Percentiles rank a stretch among this genome's conserved stretches.
phyloP scores from a whole-genome alignment of 2,888 invertebrate species.

The Ethmia dodecea region DNA sequence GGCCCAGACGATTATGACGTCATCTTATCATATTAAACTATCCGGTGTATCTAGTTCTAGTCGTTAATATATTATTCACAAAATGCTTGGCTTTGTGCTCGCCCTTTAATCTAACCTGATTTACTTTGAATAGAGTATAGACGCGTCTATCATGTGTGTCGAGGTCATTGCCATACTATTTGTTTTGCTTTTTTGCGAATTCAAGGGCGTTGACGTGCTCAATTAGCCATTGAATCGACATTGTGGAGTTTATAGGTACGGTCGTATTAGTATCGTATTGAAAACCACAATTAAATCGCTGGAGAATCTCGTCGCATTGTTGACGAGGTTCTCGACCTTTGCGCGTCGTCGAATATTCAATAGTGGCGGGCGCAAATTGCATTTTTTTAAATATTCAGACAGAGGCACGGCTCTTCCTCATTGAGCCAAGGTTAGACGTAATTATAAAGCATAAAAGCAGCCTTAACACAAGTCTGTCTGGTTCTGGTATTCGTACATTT shows the following conservation, averaged over 20 bases:
- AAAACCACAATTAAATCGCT: slow-evolving; percentile 40
- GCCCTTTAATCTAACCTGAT: slow-evolving; percentile 70
- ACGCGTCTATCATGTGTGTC: slow-evolving; percentile 57
- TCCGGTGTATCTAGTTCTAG: slow-evolving; percentile 63
- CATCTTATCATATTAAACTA: slow-evolving; percentile 55
- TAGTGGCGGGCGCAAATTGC: slow-evolving; percentile 40
- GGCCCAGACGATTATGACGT: slow-evolving; percentile 49
- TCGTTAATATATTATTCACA: slow-evolving; percentile 50
- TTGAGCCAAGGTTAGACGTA: slow-evolving; percentile 20
- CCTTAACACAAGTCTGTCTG: too few species aligned
- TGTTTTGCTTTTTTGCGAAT: slow-evolving; percentile 47
- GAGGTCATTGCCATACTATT: slow-evolving; percentile 71
- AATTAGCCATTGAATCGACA: not conserved
- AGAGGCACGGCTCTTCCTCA: slow-evolving; percentile 25
- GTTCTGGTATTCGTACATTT: too few species aligned
- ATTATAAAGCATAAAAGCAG: not conserved
- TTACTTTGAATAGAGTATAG: slow-evolving; percentile 49
- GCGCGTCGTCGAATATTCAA: slow-evolving; percentile 45
- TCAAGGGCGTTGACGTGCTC: slow-evolving; percentile 50
- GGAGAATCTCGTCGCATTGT: slow-evolving; percentile 48
- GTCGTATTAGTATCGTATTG: slow-evolving; percentile 15
- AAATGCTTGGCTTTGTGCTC: slow-evolving; percentile 57
- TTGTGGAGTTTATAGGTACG: not conserved
- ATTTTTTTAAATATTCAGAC: slow-evolving; percentile 31
- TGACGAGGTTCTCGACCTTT: slow-evolving; percentile 55